Conservation (phyloP, 2,797 vertebrate genomes). For the Acrocephalus scirpaceus region DNA sequence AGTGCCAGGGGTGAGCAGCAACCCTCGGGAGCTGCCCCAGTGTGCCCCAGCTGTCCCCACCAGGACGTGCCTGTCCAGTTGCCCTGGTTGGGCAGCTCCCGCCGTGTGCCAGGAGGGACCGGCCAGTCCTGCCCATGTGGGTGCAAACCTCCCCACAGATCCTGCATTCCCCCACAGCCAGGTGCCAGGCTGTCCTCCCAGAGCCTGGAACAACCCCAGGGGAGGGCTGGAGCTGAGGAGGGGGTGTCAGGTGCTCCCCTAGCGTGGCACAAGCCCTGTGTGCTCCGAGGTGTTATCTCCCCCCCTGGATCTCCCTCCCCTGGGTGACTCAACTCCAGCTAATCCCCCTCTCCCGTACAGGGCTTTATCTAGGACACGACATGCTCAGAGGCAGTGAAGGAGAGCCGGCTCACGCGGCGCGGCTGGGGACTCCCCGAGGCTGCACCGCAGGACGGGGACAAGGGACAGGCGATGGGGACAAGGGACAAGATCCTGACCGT, state of each 20-base stretch:
- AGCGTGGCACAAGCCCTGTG: not conserved
- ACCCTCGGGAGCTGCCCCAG: not conserved
- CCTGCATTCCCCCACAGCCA: not conserved
- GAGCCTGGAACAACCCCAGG: not conserved
- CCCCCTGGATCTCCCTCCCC: not conserved
- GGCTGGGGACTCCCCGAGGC: slow-evolving; percentile 34
- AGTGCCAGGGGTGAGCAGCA: not conserved
- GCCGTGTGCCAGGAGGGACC: not conserved
- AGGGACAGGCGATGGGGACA: not conserved
- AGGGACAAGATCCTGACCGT: not conserved
- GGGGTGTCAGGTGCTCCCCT: not conserved
- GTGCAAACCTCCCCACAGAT: not conserved
- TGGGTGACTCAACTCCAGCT: slow-evolving; percentile 54
- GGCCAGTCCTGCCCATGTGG: not conserved
- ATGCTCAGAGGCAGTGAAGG: slow-evolving; percentile 1
- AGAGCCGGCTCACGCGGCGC: slow-evolving; percentile 32
- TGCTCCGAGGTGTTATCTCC: not conserved
- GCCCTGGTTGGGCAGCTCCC: not conserved
- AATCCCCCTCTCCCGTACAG: slow-evolving; percentile 17
- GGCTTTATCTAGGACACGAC: slow-evolving; percentile 61
- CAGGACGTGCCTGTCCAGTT: not conserved
- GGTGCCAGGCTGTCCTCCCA: not conserved
- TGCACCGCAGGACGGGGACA: slow-evolving; percentile 2
- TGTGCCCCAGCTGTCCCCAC: not conserved
- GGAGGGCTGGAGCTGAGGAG: not conserved